Evolutionary conservation across 2,888 invertebrate genomes (phyloP).

Genomic region (Leucophenga montana): DNA sequence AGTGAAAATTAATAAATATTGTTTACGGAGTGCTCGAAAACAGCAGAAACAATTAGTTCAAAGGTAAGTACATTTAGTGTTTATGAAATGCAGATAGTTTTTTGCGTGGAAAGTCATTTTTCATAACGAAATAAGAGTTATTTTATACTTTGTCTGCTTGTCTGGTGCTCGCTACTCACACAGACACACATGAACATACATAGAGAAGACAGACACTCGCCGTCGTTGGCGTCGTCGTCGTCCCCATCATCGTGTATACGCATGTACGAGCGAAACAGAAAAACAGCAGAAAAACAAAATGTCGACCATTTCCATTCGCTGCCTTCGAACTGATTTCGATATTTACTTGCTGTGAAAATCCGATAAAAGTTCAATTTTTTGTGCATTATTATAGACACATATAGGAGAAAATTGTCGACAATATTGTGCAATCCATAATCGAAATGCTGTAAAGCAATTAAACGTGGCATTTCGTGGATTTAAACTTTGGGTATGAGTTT

Average conservation of each 20-base stretch:
- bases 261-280: conserved; percentile 48
- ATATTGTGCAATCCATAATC: no score
- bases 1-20: conserved; percentile 44
- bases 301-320: conserved; percentile 61
- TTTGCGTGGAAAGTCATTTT: neutral
- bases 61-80: conserved; percentile 48
- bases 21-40: conserved; percentile 54
- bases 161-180: conserved; percentile 52
- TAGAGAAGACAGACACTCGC: conserved; percentile 6
- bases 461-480: no score
- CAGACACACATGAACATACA: conserved; percentile 38
- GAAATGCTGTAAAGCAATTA: no score
- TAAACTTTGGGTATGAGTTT: no score
- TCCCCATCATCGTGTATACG: conserved; percentile 17
- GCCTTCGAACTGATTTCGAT: conserved; percentile 6
- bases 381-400: no score
- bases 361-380: no score
- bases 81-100: neutral
- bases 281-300: conserved; percentile 63
- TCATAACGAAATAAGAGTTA: no score
- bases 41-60: conserved; percentile 38
- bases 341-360: no score
- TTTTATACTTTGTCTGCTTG: no score
- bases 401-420: no score
- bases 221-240: neutral